Evolutionary conservation across 2,113 vertebrate species (phyloP), one percentile per base, ranked within the genome.

Genomic region (Clarias batrachus): DNA sequence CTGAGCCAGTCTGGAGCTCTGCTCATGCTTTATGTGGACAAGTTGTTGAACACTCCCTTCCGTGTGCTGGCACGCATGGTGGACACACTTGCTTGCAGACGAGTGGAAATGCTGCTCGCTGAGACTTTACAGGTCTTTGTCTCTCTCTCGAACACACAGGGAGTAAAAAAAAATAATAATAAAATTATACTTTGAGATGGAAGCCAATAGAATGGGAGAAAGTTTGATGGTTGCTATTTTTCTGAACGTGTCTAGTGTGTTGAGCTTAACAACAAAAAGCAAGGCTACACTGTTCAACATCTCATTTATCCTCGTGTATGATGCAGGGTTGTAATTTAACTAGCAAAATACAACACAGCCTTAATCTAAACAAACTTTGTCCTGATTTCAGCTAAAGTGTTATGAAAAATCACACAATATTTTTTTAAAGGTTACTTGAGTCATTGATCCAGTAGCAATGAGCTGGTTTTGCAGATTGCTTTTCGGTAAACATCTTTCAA

Each of bases 101-200:
- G 98, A 4, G 97, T 99, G 4, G 98, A 99, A 85, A 99, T 99
- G 98, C 95, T 99, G 88, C 94, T 99, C 89, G 97, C 97, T 23
- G 98, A 98, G 71, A 97, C 96, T 0, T 92, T 96, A 63, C 97
- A 99, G 97, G 98, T 99, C 92, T 48, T 48, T 48, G 48, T 48
- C 48, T 8, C 48, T 48, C 48, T 48, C 48, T 48, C 7, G 7
- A 7, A 85, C 10, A 30, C 16, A 21, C 23, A 59, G 16, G 48
- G 7, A 48, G 48, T 48, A 48, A 48, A 48, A 48, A 48, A 48
- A 48, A 33, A 1, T 33, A 33, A 33, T n/a, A n/a, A 48, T 0
- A 6, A 48, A 48, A 48, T 8, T 9, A 78, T 52, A 74, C 2
- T 52, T 52, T 25, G 37, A 21, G 19, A 30, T 56, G 12, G 14